Conservation (phyloP, 1,140 invertebrate genomes). For the Oedothorax gibbosus region DNA sequence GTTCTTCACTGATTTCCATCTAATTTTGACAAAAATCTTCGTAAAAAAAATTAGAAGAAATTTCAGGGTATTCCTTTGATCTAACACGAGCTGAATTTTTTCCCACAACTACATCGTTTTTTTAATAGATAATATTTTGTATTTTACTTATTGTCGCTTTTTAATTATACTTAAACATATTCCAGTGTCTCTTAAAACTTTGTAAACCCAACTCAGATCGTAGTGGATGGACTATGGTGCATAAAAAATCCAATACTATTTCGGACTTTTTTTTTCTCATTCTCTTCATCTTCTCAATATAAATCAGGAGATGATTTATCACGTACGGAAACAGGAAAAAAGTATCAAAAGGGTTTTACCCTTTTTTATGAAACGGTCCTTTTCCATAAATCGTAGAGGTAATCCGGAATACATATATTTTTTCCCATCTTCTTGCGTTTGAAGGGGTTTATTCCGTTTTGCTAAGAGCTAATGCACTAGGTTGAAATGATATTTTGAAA, state of each 20-base stretch:
- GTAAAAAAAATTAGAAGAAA: too few species aligned
- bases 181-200: too few species aligned
- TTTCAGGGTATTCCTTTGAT: too few species aligned
- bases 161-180: too few species aligned
- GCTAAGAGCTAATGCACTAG: slow-evolving; percentile 32
- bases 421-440: slow-evolving; percentile 10
- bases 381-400: slow-evolving; percentile 51
- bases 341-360: slow-evolving; percentile 43
- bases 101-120: too few species aligned
- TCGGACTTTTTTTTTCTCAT: slow-evolving; percentile 2
- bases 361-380: slow-evolving; percentile 37
- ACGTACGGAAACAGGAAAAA: slow-evolving; percentile 51
- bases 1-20: too few species aligned
- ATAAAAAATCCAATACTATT: slow-evolving; percentile 46
- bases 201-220: background rate
- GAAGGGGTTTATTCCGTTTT: slow-evolving; percentile 9
- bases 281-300: slow-evolving; percentile 34
- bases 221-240: slow-evolving; percentile 17
- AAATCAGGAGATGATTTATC: slow-evolving; percentile 56
- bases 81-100: too few species aligned
- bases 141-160: too few species aligned
- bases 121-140: too few species aligned
- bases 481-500: too few species aligned
- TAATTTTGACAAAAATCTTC: too few species aligned
- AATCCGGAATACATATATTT: slow-evolving; percentile 47